Evolutionary conservation across 2,797 vertebrate species (phyloP), one percentile per base, ranked within the genome.

Genomic region (Momotus momota): DNA sequence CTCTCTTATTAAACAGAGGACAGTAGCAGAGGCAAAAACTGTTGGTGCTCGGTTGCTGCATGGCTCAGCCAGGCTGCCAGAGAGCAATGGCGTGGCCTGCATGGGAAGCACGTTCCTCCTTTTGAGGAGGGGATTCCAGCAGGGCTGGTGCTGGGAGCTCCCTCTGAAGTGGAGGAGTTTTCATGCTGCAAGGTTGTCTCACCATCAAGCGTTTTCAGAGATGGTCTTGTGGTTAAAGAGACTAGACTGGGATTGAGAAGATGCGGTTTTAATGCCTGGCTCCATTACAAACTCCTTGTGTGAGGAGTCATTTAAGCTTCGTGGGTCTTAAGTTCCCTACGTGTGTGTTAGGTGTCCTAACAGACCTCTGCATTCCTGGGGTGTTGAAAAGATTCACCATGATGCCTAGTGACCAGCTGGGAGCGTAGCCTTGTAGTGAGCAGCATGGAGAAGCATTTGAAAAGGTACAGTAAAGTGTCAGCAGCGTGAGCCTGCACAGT

Each of bases 11-110:
- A 35, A 77, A 17, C 12, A 35, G 18, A 57, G 40, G 20, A 33
- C 64, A 54, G 57, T 18, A 57, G 46, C 22, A 88, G 51, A 81
- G 81, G 18, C 41, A 62, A 41, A 26, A 78, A 38, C 38, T 54
- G 69, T 33, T 31, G 0, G 0, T 64, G 33, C 48, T 88, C 31
- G 10, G 8, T 79, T 64, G 45, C 48, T 64, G 1, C n/a, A 4
- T 43, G 64, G 22, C 70, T 79, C 43, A 71, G 48, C 45, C 55
- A 74, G 49, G 21, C 60, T 96, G 48, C 52, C 29, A 5, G 33
- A 86, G 10, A 48, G 41, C 0, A 2, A 82, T 4, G 5, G 14
- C 0, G 0, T 55, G 23, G 9, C 41, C 21, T 1, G 3, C 35
- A 17, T 14, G 48, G 38, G 49, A 55, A 86, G 11, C 13, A 7